Conservation (phyloP, 1,140 invertebrate species). For the Trypoxylus dichotomus region DNA sequence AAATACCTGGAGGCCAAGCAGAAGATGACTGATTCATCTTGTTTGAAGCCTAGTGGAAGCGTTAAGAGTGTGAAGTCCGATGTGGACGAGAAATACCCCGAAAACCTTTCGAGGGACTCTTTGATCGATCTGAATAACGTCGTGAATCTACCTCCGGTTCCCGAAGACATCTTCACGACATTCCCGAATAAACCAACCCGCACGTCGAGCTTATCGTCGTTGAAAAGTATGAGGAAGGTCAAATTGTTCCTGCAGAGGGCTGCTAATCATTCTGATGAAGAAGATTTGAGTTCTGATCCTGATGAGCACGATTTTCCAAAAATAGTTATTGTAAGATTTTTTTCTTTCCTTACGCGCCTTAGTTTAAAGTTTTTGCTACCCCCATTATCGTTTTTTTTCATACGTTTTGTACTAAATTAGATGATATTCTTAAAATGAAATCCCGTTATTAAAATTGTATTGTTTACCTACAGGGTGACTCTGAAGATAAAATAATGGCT, state of each 20-base stretch:
- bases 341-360: neutral
- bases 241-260: slow-evolving; percentile 53
- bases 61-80: slow-evolving; percentile 47
- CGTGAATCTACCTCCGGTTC: slow-evolving; percentile 52
- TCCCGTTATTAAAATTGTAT: neutral
- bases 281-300: slow-evolving; percentile 49
- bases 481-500: slow-evolving; percentile 32
- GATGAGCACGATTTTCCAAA: slow-evolving; percentile 47
- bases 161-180: slow-evolving; percentile 53
- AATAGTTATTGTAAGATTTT: slow-evolving; percentile 27
- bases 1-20: slow-evolving; percentile 48
- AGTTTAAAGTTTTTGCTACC: too few species aligned
- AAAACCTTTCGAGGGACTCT: slow-evolving; percentile 53
- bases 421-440: too few species aligned
- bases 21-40: slow-evolving; percentile 37
- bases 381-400: too few species aligned
- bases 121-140: slow-evolving; percentile 52
- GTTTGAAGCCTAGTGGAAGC: slow-evolving; percentile 41
- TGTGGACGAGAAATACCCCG: slow-evolving; percentile 54
- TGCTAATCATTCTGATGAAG: slow-evolving; percentile 50
- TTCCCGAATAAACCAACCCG: slow-evolving; percentile 49
- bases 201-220: slow-evolving; percentile 51
- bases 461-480: slow-evolving; percentile 40
- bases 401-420: too few species aligned
- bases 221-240: slow-evolving; percentile 54